A percentile compares a stretch with the other conserved stretches of the same genome.
Evolutionary conservation across 1,140 invertebrate genomes (phyloP).

Genomic region (Drosophila nigrodunni): DNA sequence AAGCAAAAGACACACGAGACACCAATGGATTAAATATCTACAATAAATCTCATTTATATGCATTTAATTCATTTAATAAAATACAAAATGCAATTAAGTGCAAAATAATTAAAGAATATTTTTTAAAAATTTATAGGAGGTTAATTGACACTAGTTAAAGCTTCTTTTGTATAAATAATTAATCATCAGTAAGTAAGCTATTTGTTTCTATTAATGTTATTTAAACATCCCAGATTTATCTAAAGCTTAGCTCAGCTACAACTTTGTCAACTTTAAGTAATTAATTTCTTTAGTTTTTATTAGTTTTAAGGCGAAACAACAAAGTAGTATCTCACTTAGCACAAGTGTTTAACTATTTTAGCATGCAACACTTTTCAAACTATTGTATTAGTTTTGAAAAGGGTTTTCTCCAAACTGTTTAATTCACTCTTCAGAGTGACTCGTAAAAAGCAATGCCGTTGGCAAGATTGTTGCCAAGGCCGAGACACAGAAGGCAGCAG

Average conservation of each 20-base stretch:
- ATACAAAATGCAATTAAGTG: neutral
- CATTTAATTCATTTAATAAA: neutral
- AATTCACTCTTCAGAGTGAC: conserved; percentile 28
- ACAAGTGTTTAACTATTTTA: conserved; percentile 6
- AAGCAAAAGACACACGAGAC: conserved; percentile 6
- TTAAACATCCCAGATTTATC: too few species aligned
- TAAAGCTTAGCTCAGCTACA: neutral
- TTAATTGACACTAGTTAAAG: too few species aligned
- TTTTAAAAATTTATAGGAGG: too few species aligned
- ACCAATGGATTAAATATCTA: neutral
- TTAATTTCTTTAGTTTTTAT: neutral
- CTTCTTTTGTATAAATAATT: too few species aligned
- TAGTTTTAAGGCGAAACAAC: neutral
- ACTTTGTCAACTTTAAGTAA: neutral
- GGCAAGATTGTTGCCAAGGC: conserved; percentile 45
- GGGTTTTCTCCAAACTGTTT: conserved; percentile 16
- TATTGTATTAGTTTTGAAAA: conserved; percentile 35
- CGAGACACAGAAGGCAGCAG: conserved; percentile 5
- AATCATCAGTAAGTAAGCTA: too few species aligned
- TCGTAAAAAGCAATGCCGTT: conserved; percentile 39
- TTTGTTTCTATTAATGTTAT: too few species aligned
- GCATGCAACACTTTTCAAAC: neutral
- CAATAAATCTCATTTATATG: neutral
- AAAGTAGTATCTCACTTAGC: conserved; percentile 6
- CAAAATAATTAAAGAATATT: too few species aligned